phyloP scores from a whole-genome alignment of 92 coral and sea anemone genomes.

The Porites lobata region DNA sequence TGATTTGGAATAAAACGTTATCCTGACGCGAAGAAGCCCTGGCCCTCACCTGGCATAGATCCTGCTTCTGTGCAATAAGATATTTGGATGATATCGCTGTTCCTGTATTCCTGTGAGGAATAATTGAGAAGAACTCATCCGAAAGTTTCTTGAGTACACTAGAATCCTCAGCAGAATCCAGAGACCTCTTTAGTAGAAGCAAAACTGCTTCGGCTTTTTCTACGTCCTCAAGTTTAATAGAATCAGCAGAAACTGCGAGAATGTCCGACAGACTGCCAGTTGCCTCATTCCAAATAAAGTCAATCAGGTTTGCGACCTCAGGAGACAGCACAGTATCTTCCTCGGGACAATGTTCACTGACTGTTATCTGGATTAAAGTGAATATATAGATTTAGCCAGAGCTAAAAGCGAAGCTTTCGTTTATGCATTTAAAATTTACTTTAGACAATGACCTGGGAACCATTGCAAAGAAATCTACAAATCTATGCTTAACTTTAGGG shows the following conservation, averaged over 20 bases:
- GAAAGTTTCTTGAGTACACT: slow-evolving; percentile 58
- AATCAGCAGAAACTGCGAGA: slow-evolving; percentile 76
- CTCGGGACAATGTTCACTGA: slow-evolving; percentile 49
- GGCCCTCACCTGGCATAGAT: slow-evolving; percentile 90
- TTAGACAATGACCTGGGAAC: too few relatives aligned
- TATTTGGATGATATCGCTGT: slow-evolving; percentile 62
- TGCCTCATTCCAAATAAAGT: slow-evolving; percentile 94
- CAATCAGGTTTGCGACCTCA: slow-evolving; percentile 79
- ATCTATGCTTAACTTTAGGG: too few relatives aligned
- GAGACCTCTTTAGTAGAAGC: slow-evolving; percentile 67
- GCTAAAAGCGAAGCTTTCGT: too few relatives aligned
- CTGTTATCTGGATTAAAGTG: slow-evolving; percentile 48
- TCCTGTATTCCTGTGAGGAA: slow-evolving; percentile 73
- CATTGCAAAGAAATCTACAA: too few relatives aligned
- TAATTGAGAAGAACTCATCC: slow-evolving; percentile 82
- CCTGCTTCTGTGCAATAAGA: slow-evolving; percentile 90
- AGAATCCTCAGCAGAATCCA: slow-evolving; percentile 41
- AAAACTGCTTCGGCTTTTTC: slow-evolving; percentile 93
- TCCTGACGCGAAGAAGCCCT: too few relatives aligned
- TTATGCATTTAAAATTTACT: too few relatives aligned
- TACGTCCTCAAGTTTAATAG: slow-evolving; percentile 84
- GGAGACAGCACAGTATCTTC: slow-evolving; percentile 73
- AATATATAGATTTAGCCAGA: background rate
- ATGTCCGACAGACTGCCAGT: slow-evolving; percentile 77
- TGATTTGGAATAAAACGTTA: background rate